Conservation (phyloP, 2,113 vertebrate species). For the Trematomus loennbergii region DNA sequence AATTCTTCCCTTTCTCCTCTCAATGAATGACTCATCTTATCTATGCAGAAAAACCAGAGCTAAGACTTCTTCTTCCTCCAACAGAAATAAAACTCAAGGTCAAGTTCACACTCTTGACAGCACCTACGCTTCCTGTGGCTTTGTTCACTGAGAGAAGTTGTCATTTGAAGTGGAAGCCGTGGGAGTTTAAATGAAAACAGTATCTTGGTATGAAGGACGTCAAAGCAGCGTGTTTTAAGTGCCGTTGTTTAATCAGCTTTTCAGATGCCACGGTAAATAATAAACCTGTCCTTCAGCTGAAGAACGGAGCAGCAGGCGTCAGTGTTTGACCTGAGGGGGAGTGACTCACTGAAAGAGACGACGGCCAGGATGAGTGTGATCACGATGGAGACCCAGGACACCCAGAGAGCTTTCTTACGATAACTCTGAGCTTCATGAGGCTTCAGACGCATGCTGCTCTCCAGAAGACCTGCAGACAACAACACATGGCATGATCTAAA, state of each 20-base stretch:
- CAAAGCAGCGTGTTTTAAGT: neutral
- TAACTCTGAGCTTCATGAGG: slow-evolving; percentile 99
- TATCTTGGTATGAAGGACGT: neutral
- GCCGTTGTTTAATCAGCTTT: slow-evolving; percentile 5
- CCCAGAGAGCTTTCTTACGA: slow-evolving; percentile 97
- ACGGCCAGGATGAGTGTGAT: slow-evolving; percentile 94
- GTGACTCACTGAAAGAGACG: slow-evolving; percentile 96
- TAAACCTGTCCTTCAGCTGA: slow-evolving; percentile 21
- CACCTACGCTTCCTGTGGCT: neutral
- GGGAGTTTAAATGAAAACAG: neutral
- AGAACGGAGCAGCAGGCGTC: neutral
- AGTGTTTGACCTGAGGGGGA: neutral
- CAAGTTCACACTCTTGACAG: neutral
- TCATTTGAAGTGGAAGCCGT: neutral
- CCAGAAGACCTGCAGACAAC: slow-evolving; percentile 91
- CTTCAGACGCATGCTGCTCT: slow-evolving; percentile 98
- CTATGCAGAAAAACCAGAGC: neutral
- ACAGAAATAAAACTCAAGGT: slow-evolving; percentile 15
- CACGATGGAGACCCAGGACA: slow-evolving; percentile 95
- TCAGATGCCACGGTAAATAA: slow-evolving; percentile 13
- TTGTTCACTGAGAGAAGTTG: neutral
- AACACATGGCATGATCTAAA: neutral
- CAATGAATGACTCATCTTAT: slow-evolving; percentile 5
- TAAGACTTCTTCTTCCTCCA: neutral
- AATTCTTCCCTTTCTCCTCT: neutral